Evolutionary conservation across 2,888 invertebrate species (phyloP).

Genomic region (Standfussiana lucernea): DNA sequence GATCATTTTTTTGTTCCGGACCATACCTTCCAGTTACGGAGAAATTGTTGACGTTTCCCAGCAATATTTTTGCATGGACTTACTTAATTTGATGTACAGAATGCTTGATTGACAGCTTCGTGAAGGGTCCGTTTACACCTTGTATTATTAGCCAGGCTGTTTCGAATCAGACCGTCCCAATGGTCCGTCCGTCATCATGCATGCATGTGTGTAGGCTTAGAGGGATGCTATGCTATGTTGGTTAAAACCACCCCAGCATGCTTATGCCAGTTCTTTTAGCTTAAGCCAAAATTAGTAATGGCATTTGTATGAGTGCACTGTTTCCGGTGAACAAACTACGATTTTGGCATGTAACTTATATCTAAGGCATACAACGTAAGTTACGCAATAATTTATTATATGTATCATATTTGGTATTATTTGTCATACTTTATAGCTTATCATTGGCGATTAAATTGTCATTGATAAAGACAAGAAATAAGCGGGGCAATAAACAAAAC

Average conservation of each 20-base stretch:
- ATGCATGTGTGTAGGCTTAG: neutral
- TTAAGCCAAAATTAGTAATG: neutral
- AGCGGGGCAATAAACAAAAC: slow-evolving; percentile 26
- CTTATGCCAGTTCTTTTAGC: too few species aligned
- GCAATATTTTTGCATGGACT: neutral
- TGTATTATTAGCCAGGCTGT: neutral
- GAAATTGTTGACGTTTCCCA: neutral
- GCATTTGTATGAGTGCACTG: slow-evolving; percentile 8
- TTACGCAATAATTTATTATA: slow-evolving; percentile 10
- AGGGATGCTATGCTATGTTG: neutral
- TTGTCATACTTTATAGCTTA: neutral
- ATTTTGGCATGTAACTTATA: neutral
- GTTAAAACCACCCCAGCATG: neutral
- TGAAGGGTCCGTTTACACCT: neutral
- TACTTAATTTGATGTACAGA: too few species aligned
- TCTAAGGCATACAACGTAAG: neutral
- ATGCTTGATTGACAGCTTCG: neutral
- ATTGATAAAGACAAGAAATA: slow-evolving; percentile 31
- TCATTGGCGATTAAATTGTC: slow-evolving; percentile 30
- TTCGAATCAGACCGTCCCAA: neutral
- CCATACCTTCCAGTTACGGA: neutral
- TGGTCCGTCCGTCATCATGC: too few species aligned
- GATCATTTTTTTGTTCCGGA: neutral
- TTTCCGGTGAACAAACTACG: neutral
- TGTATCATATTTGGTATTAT: neutral